A percentile compares a stretch with the other conserved stretches of the same genome.
phyloP scores from a whole-genome alignment of 2,888 invertebrate species.

The Tiphia femorata region DNA sequence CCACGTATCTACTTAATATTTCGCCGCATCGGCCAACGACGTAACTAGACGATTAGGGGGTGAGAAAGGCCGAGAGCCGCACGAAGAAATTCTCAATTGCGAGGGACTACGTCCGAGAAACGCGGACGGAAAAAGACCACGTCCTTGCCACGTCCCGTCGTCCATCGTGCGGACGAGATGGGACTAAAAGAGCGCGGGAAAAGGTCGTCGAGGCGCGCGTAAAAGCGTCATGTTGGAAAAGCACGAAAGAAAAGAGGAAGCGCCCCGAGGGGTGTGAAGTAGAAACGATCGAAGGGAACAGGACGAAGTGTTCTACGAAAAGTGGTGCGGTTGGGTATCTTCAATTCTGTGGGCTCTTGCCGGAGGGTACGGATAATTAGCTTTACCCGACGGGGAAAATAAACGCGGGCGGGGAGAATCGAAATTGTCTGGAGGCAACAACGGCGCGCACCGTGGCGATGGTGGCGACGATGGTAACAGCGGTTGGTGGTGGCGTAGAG shows the following conservation, averaged over 20 bases:
- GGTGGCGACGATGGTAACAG: too few relatives aligned
- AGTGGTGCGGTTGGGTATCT: not conserved
- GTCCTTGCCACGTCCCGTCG: too few relatives aligned
- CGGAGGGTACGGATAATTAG: constrained; percentile 24
- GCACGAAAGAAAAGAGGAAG: not conserved
- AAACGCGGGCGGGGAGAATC: constrained; percentile 19
- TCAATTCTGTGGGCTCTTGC: constrained; percentile 3
- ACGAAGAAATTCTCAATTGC: too few relatives aligned
- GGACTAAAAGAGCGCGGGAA: not conserved
- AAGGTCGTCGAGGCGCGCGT: too few relatives aligned
- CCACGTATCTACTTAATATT: constrained; percentile 1
- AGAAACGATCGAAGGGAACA: not conserved
- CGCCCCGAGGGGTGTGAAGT: not conserved
- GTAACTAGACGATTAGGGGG: not conserved
- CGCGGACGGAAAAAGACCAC: too few relatives aligned
- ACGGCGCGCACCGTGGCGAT: constrained; percentile 15
- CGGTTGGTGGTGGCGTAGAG: too few relatives aligned
- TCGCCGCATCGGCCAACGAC: not conserved
- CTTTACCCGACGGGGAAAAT: constrained; percentile 18
- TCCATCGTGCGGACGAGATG: too few relatives aligned
- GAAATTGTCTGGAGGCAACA: constrained; percentile 25
- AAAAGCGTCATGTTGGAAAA: not conserved
- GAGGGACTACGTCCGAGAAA: too few relatives aligned
- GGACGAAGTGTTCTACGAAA: not conserved
- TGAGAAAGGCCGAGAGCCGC: not conserved